Evolutionary conservation across 2,113 vertebrate species (phyloP).

Genomic region (Sphaerodactylus townsendi): DNA sequence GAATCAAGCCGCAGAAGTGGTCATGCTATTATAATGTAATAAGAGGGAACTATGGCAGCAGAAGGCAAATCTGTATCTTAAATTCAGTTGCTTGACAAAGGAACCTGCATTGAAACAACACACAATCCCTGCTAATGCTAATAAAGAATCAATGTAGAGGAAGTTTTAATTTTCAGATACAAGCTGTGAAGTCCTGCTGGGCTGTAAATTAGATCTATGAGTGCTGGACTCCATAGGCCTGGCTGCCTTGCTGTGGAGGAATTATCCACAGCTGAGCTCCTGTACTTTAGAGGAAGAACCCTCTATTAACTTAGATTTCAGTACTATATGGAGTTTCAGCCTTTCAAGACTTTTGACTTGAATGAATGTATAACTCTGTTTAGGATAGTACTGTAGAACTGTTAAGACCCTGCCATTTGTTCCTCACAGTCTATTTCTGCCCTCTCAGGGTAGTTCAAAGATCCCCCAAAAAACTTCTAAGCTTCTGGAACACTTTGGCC

Average conservation of each 20-base stretch:
- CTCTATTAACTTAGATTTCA: neutral
- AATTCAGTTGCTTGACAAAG: slow-evolving; percentile 10
- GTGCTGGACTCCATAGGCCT: neutral
- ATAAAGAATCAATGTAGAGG: slow-evolving; percentile 28
- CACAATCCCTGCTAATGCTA: slow-evolving; percentile 19
- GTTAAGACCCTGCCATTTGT: neutral
- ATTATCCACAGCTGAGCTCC: neutral
- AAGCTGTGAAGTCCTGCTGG: neutral
- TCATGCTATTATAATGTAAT: slow-evolving; percentile 17
- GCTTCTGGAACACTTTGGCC: too few species aligned
- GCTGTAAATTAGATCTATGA: slow-evolving; percentile 9
- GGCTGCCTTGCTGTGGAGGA: neutral
- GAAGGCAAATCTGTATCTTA: slow-evolving; percentile 12
- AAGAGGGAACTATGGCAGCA: slow-evolving; percentile 12
- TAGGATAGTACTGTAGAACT: neutral
- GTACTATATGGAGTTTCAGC: too few species aligned
- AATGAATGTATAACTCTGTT: too few species aligned
- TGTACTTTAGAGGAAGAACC: neutral
- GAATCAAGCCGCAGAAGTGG: slow-evolving; percentile 36
- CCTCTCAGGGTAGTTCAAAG: too few species aligned
- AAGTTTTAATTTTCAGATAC: slow-evolving; percentile 31
- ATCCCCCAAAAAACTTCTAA: too few species aligned
- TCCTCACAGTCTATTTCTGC: neutral
- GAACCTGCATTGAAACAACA: slow-evolving; percentile 38
- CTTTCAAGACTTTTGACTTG: too few species aligned